Conservation (phyloP, 2,888 invertebrate species). For the Odontothrips loti region DNA sequence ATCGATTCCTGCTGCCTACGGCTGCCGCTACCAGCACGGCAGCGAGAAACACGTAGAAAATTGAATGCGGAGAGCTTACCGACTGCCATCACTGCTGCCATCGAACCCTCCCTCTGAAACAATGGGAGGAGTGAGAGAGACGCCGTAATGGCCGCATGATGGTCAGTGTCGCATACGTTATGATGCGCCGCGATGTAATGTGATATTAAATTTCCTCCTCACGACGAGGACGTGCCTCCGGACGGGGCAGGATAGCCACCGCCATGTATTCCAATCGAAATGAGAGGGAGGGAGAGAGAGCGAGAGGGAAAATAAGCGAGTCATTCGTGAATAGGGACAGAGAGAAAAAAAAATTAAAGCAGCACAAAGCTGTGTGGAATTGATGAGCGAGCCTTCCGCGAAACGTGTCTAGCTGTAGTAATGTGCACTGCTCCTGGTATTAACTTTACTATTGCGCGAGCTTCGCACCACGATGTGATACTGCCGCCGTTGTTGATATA, state of each 20-base stretch:
- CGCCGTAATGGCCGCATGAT: not conserved
- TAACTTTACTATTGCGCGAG: too few species aligned
- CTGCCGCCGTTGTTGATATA: too few species aligned
- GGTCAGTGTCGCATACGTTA: conserved; percentile 21
- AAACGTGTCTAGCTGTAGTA: too few species aligned
- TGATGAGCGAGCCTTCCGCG: too few species aligned
- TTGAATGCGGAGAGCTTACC: conserved; percentile 2
- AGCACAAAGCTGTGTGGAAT: not conserved
- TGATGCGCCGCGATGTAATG: conserved; percentile 15
- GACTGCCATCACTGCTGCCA: not conserved
- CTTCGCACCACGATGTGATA: too few species aligned
- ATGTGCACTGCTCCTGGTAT: too few species aligned
- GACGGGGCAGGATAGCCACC: not conserved
- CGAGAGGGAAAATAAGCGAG: too few species aligned
- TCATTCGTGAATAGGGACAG: too few species aligned
- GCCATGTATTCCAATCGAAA: not conserved
- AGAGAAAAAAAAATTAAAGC: not conserved
- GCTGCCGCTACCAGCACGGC: conserved; percentile 3
- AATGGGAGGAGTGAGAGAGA: not conserved
- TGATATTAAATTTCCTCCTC: conserved; percentile 19
- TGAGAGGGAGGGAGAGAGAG: not conserved
- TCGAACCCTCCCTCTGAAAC: not conserved
- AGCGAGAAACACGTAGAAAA: conserved; percentile 23
- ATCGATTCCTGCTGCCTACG: not conserved
- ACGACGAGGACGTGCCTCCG: not conserved